A percentile compares a stretch with the other conserved stretches of the same genome.
Evolutionary conservation across 2,797 vertebrate species (phyloP).

Genomic region (Cygnus olor): DNA sequence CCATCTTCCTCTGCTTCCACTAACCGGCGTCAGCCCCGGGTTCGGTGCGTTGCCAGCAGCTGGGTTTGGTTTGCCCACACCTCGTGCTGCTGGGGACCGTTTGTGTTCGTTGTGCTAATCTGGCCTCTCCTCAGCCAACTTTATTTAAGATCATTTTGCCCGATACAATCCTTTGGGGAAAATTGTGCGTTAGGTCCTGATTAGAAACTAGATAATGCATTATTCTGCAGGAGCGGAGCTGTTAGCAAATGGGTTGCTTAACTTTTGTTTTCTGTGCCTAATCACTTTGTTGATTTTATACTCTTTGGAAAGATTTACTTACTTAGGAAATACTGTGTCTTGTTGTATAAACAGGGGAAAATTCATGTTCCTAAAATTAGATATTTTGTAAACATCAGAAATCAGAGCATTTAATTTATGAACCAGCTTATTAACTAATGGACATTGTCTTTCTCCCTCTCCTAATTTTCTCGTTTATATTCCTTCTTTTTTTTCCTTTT

Average conservation of each 20-base stretch:
- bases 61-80: background rate
- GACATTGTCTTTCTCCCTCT: background rate
- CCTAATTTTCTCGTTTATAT: background rate
- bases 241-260: background rate
- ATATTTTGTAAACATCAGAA: constrained; percentile 34
- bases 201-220: background rate
- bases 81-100: background rate
- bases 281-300: background rate
- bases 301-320: constrained; percentile 9
- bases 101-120: background rate
- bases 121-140: background rate
- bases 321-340: constrained; percentile 37
- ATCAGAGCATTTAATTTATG: constrained; percentile 15
- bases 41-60: background rate
- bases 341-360: constrained; percentile 54
- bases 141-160: background rate
- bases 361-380: constrained; percentile 54
- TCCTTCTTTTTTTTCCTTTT: background rate
- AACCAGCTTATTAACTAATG: background rate
- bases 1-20: background rate
- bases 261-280: background rate
- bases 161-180: background rate
- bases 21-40: background rate
- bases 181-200: background rate
- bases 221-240: background rate